Evolutionary conservation across 2,797 vertebrate genomes (phyloP).

Genomic region (Malacoctenus gilli): DNA sequence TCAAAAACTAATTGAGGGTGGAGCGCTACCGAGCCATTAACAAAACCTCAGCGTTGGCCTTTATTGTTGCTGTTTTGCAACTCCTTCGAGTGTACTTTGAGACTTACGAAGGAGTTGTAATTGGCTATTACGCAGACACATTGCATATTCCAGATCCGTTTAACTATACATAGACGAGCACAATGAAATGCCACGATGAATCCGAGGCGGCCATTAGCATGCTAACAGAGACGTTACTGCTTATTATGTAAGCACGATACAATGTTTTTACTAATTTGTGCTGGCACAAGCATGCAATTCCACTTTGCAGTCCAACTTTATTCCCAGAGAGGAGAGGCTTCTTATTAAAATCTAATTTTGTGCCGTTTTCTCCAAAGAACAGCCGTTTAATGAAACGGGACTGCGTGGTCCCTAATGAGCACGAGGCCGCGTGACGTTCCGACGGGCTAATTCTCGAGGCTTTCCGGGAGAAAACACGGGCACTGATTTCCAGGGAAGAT

Average conservation of each 20-base stretch:
- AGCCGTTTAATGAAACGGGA: constrained; percentile 72
- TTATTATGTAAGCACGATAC: constrained; percentile 51
- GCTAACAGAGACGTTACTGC: constrained; percentile 63
- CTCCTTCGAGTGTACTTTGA: constrained; percentile 65
- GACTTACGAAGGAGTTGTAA: constrained; percentile 67
- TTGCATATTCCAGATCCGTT: constrained; percentile 53
- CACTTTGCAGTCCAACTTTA: constrained; percentile 53
- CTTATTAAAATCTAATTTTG: constrained; percentile 76
- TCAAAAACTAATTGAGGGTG: constrained; percentile 42
- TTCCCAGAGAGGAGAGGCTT: constrained; percentile 55
- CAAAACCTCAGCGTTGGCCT: constrained; percentile 37
- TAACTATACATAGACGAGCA: constrained; percentile 50
- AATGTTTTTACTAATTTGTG: constrained; percentile 67
- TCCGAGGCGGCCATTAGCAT: constrained; percentile 66
- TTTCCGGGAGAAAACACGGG: constrained; percentile 31
- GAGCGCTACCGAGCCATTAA: constrained; percentile 38
- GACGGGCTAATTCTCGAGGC: constrained; percentile 29
- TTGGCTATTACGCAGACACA: constrained; percentile 64
- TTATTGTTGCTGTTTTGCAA: constrained; percentile 48
- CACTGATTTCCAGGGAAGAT: constrained; percentile 16
- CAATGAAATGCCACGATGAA: constrained; percentile 59
- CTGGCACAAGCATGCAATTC: constrained; percentile 60
- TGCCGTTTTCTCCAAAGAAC: constrained; percentile 68
- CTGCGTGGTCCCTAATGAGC: constrained; percentile 70
- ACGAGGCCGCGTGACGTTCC: constrained; percentile 27